Conservation (phyloP, 2,797 vertebrate genomes). For the Helicolenus hilgendorfi region DNA sequence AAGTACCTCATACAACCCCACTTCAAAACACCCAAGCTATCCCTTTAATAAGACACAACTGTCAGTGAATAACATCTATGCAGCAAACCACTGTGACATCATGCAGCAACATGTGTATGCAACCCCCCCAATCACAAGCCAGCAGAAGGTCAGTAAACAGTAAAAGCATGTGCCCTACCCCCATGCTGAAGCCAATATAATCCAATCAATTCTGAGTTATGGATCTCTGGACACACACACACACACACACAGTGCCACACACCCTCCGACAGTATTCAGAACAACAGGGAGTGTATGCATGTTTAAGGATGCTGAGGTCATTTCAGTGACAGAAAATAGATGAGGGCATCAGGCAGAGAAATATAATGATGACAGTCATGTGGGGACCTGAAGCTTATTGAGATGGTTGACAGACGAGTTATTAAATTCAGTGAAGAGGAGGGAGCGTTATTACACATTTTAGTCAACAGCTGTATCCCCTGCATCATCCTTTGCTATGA, state of each 20-base stretch:
- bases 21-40: neutral
- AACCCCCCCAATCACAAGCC: neutral
- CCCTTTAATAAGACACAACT: neutral
- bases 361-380: neutral
- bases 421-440: conserved; percentile 9
- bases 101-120: conserved; percentile 33
- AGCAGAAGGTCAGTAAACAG: conserved; percentile 45
- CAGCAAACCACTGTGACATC: conserved; percentile 43
- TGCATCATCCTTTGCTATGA: neutral
- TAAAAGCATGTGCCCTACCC: conserved; percentile 45
- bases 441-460: neutral
- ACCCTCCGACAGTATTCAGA: neutral
- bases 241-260: conserved; percentile 33
- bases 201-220: conserved; percentile 82
- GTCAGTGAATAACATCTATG: neutral
- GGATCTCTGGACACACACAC: conserved; percentile 58
- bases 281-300: conserved; percentile 28
- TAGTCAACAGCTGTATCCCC: neutral
- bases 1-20: no score
- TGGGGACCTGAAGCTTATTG: neutral
- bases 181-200: conserved; percentile 63
- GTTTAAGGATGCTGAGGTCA: conserved; percentile 15
- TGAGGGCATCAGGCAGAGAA: neutral
- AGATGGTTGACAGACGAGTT: neutral
- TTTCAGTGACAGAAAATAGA: conserved; percentile 17